Conservation (phyloP, 2,113 vertebrate genomes). For the Phalacrocorax pelagicus region DNA sequence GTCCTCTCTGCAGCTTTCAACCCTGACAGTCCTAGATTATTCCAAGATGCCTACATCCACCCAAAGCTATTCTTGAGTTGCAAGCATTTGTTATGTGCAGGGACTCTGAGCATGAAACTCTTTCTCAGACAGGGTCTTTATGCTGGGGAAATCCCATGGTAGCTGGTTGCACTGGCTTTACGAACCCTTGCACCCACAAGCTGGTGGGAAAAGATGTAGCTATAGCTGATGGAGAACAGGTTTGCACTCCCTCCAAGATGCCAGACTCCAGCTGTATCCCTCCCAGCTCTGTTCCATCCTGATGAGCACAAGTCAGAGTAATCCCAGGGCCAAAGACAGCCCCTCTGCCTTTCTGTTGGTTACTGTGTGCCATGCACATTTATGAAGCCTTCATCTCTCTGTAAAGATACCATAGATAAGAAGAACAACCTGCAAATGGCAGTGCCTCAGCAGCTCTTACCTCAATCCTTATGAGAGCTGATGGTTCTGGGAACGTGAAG, state of each 20-base stretch:
- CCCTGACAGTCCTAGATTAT: not conserved
- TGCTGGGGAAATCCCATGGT: not conserved
- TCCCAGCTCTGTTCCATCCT: not conserved
- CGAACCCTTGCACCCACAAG: not conserved
- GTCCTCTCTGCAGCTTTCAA: not conserved
- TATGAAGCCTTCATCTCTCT: not conserved
- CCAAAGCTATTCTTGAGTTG: not conserved
- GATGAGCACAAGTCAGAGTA: not conserved
- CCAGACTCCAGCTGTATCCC: not conserved
- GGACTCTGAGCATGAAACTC: not conserved
- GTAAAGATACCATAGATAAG: not conserved
- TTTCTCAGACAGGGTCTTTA: not conserved
- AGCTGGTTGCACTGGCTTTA: not conserved
- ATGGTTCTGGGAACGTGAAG: conserved; percentile 27
- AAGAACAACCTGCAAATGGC: not conserved
- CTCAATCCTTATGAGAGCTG: not conserved
- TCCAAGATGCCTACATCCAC: not conserved
- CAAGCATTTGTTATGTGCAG: not conserved
- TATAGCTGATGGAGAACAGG: not conserved
- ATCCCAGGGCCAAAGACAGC: not conserved
- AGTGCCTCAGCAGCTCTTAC: not conserved
- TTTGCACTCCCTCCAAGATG: not conserved
- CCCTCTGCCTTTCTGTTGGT: not conserved
- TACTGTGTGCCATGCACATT: not conserved
- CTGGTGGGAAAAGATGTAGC: not conserved